A percentile compares a stretch with the other conserved stretches of the same genome.
Conservation (phyloP, 2,888 invertebrate genomes). For the Herminia tarsipennalis region DNA sequence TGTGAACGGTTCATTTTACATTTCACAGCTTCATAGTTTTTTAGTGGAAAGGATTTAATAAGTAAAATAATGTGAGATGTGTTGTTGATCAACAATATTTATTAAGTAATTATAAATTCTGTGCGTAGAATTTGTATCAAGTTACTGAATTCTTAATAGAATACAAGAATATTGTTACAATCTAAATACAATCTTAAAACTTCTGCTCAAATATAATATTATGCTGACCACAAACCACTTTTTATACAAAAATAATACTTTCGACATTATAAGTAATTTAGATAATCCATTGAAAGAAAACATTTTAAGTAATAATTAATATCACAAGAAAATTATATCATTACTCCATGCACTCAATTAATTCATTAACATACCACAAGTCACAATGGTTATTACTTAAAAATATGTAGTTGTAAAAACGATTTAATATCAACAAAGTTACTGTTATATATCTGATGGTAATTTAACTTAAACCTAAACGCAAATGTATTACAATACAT, state of each 20-base stretch:
- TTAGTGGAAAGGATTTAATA: too few species aligned
- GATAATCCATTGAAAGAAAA: conserved; percentile 18
- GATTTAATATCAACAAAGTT: conserved; percentile 14
- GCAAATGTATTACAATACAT: conserved; percentile 12
- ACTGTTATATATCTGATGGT: conserved; percentile 4
- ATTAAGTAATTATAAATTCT: conserved; percentile 33
- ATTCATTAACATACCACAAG: conserved; percentile 27
- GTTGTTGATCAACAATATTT: conserved; percentile 44
- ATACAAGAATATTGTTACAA: conserved; percentile 30
- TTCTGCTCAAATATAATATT: conserved; percentile 53
- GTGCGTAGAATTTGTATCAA: conserved; percentile 23
- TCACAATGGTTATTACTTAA: too few species aligned
- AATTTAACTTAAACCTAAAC: conserved; percentile 11
- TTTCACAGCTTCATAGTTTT: too few species aligned
- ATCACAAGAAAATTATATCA: conserved; percentile 39
- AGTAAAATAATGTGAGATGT: conserved; percentile 13
- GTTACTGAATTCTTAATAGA: conserved; percentile 12
- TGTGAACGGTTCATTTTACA: too few species aligned
- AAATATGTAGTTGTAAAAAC: not conserved
- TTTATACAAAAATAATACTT: conserved; percentile 45
- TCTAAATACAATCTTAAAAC: conserved; percentile 49
- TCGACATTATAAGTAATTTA: conserved; percentile 18
- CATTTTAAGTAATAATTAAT: conserved; percentile 38
- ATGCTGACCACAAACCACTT: conserved; percentile 13
- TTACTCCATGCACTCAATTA: conserved; percentile 22